Evolutionary conservation across 2,113 vertebrate genomes (phyloP).

Genomic region (Podiceps cristatus): DNA sequence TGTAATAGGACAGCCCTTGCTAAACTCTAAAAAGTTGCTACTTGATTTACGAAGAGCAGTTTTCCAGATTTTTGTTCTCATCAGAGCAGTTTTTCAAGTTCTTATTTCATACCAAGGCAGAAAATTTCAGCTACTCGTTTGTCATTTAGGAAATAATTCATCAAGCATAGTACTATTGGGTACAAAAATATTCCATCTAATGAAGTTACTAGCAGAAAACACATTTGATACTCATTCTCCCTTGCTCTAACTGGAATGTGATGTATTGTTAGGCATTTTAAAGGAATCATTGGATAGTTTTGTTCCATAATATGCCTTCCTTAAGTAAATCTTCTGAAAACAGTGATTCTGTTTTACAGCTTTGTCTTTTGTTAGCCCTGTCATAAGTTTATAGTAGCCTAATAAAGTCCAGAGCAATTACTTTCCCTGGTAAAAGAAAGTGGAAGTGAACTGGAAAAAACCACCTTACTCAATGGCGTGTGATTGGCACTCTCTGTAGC

Average conservation of each 20-base stretch:
- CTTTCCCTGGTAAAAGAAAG: constrained; percentile 22
- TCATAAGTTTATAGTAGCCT: constrained; percentile 3
- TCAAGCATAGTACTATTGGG: background rate
- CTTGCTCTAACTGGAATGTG: background rate
- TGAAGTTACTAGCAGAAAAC: background rate
- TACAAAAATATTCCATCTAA: background rate
- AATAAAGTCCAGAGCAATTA: constrained; percentile 46
- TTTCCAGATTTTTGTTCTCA: constrained; percentile 36
- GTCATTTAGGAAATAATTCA: constrained; percentile 7
- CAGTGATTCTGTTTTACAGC: background rate
- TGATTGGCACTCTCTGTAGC: background rate
- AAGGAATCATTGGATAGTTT: background rate
- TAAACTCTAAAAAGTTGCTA: background rate
- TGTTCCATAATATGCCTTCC: background rate
- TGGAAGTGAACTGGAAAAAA: background rate
- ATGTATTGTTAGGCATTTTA: background rate
- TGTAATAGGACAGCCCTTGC: background rate
- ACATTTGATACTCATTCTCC: background rate
- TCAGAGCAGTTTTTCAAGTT: constrained; percentile 16
- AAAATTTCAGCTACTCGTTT: background rate
- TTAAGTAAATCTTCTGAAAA: constrained; percentile 8
- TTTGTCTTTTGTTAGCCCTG: constrained; percentile 44
- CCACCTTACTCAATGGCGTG: background rate
- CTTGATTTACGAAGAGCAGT: constrained; percentile 19
- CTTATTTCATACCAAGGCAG: constrained; percentile 10